Percentiles rank a stretch among this genome's conserved stretches.
phyloP scores from a whole-genome alignment of 1,140 invertebrate genomes.

The Brachionus angularis region DNA sequence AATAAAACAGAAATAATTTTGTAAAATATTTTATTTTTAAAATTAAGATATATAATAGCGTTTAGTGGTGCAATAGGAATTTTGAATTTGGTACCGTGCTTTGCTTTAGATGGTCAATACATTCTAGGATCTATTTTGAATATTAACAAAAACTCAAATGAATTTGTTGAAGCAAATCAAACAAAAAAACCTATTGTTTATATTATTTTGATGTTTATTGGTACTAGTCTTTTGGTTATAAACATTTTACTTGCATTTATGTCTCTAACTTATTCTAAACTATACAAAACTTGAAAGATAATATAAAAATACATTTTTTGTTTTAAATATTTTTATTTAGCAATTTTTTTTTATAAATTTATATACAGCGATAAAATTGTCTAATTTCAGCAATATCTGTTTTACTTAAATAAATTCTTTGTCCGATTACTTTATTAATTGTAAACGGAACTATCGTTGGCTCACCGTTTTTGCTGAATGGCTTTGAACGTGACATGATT shows the following conservation, averaged over 20 bases:
- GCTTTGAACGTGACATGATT: conserved; percentile 64
- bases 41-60: conserved; percentile 70
- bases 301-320: no score
- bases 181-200: conserved; percentile 59
- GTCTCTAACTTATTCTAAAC: conserved; percentile 8
- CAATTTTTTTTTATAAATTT: conserved; percentile 1
- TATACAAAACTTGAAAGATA: no score
- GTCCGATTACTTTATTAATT: background rate
- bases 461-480: conserved; percentile 70
- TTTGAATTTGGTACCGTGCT: conserved; percentile 86
- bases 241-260: conserved; percentile 55
- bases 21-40: background rate
- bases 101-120: conserved; percentile 82
- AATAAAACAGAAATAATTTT: background rate
- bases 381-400: conserved; percentile 16
- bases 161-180: conserved; percentile 58
- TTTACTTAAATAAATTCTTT: conserved; percentile 18
- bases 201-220: conserved; percentile 61
- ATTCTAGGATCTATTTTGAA: conserved; percentile 65
- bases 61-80: conserved; percentile 84
- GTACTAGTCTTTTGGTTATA: conserved; percentile 59
- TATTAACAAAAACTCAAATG: conserved; percentile 60
- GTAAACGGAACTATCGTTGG: conserved; percentile 52
- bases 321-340: no score
- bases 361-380: conserved; percentile 28